These are phyloP conservation scores for Sebastes melanostomus DNA, from an alignment of 2,797 vertebrate species.

Conservation along the genomic window DNA sequence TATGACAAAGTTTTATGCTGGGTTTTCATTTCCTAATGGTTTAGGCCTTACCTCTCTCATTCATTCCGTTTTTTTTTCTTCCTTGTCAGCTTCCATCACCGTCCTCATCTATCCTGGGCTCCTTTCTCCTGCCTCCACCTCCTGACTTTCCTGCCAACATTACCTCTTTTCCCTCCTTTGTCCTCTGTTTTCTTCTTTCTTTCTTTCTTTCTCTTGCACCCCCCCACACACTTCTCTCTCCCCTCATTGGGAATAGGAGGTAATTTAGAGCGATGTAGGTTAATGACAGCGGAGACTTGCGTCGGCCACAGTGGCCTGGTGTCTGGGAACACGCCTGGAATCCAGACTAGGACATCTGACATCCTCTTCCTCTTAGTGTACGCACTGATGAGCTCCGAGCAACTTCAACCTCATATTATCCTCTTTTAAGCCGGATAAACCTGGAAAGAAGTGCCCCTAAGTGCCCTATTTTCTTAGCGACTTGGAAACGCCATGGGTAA, in stretches of 20 bases:
- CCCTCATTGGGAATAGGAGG: conserved; percentile 68
- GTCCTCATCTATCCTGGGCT: conserved; percentile 63
- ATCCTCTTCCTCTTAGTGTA: conserved; percentile 41
- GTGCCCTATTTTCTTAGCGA: conserved; percentile 23
- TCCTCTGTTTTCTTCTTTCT: conserved; percentile 40
- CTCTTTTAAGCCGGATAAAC: conserved; percentile 31
- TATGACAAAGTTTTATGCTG: conserved; percentile 65
- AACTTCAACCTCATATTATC: conserved; percentile 27
- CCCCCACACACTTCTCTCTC: conserved; percentile 16
- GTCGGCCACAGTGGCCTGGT: conserved; percentile 58
- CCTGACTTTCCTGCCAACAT: conserved; percentile 24
- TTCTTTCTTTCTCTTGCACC: conserved; percentile 12
- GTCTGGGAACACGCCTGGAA: conserved; percentile 65
- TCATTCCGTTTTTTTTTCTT: conserved; percentile 35
- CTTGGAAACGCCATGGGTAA: not conserved
- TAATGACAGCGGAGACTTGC: conserved; percentile 76
- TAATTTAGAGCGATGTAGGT: conserved; percentile 78
- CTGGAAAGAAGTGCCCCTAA: not conserved
- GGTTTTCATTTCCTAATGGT: conserved; percentile 73
- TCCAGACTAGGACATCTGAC: conserved; percentile 68
- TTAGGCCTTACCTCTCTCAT: conserved; percentile 36
- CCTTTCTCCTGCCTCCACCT: conserved; percentile 31
- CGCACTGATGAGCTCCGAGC: conserved; percentile 46
- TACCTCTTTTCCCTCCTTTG: conserved; percentile 26
- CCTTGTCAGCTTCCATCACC: conserved; percentile 68